These are phyloP conservation scores for Drosophila kurseongensis DNA, from an alignment of 1,140 invertebrate genomes.

Conservation along the genomic window DNA sequence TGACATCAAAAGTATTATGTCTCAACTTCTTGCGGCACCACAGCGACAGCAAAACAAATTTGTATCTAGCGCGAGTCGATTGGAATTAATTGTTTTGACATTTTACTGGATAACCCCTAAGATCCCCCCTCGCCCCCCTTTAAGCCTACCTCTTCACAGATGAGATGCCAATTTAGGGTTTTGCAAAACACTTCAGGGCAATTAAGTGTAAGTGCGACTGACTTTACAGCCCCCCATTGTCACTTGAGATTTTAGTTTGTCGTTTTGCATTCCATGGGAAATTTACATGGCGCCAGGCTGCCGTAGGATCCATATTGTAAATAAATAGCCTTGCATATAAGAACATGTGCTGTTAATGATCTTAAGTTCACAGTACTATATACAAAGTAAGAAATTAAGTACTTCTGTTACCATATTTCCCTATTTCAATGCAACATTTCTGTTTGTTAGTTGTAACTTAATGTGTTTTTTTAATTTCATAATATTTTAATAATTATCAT, in stretches of 20 bases:
- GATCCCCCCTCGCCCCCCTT: neutral
- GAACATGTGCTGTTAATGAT: neutral
- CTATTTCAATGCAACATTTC: neutral
- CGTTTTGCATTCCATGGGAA: conserved; percentile 40
- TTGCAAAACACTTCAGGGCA: conserved; percentile 44
- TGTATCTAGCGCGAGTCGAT: conserved; percentile 55
- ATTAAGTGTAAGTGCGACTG: conserved; percentile 28
- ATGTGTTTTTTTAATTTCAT: too few species aligned
- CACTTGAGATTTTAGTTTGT: conserved; percentile 14
- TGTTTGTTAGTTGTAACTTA: too few species aligned
- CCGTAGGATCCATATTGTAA: conserved; percentile 39
- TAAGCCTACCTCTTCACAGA: conserved; percentile 1
- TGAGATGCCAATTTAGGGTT: conserved; percentile 29
- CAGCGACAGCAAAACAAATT: conserved; percentile 11
- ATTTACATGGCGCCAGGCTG: conserved; percentile 41
- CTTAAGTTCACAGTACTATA: too few species aligned
- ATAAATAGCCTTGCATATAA: neutral
- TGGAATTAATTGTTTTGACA: conserved; percentile 71
- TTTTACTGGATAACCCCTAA: conserved; percentile 32
- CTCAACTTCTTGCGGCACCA: conserved; percentile 22
- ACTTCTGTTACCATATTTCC: too few species aligned
- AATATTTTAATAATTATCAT: neutral
- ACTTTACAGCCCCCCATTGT: conserved; percentile 4
- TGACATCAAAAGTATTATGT: conserved; percentile 53
- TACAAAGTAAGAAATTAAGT: too few species aligned